phyloP scores from a whole-genome alignment of 2,888 invertebrate species.

The Melanostoma mellinum region DNA sequence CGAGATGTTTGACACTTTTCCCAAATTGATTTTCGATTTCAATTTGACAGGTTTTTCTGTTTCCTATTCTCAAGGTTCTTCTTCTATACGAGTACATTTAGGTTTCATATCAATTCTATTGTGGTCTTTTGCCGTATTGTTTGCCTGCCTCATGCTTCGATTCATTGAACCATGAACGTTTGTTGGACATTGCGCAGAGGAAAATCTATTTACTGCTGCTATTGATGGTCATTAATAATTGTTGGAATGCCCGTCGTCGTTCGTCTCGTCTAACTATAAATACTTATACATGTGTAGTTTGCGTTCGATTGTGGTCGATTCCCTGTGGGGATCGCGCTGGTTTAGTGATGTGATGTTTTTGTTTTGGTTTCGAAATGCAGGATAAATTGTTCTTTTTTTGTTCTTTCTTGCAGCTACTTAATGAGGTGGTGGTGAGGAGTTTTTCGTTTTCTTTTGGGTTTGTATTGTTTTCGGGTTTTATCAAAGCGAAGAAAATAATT shows the following conservation, averaged over 20 bases:
- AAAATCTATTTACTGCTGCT: conserved; percentile 64
- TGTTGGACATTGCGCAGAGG: conserved; percentile 33
- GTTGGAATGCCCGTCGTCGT: conserved; percentile 29
- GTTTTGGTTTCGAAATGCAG: background rate
- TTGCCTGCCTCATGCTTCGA: conserved; percentile 35
- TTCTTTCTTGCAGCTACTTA: conserved; percentile 20
- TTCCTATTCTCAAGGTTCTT: background rate
- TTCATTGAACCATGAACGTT: conserved; percentile 47
- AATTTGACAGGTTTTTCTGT: conserved; percentile 21
- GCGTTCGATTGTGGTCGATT: conserved; percentile 28
- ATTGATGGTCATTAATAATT: conserved; percentile 69
- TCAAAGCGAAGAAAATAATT: conserved; percentile 52
- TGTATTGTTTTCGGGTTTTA: conserved; percentile 32
- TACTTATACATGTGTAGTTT: background rate
- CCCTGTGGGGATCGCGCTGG: conserved; percentile 34
- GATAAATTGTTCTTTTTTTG: background rate
- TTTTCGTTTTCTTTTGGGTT: background rate
- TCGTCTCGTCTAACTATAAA: conserved; percentile 15
- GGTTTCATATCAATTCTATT: conserved; percentile 27
- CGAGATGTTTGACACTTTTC: conserved; percentile 53
- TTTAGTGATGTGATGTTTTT: conserved; percentile 20
- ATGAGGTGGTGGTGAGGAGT: conserved; percentile 2
- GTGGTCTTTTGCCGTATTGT: background rate
- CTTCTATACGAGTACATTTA: background rate
- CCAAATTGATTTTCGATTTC: conserved; percentile 67